Percentiles rank a stretch among this genome's conserved stretches.
Conservation (phyloP, 2,113 vertebrate genomes). For the Murina feae region DNA sequence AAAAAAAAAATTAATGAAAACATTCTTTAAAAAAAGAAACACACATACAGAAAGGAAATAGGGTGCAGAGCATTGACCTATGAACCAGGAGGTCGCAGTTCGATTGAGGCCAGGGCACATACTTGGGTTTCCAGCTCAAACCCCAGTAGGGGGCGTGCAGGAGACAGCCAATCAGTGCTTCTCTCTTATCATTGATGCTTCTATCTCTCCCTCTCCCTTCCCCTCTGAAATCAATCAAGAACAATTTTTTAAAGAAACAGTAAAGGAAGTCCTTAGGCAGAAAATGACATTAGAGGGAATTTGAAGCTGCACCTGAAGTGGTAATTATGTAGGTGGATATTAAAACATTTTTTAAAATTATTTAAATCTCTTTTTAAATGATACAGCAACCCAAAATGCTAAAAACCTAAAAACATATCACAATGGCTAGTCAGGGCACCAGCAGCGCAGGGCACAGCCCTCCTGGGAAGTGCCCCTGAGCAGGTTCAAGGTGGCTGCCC, state of each 20-base stretch:
- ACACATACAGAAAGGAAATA: too few relatives aligned
- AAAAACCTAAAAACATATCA: background rate
- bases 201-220: too few relatives aligned
- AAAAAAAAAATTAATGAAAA: too few relatives aligned
- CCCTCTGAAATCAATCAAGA: too few relatives aligned
- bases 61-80: too few relatives aligned
- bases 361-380: background rate
- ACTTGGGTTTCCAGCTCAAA: too few relatives aligned
- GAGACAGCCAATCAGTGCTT: too few relatives aligned
- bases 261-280: background rate
- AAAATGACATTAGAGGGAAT: background rate
- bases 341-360: background rate
- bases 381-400: background rate
- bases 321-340: background rate
- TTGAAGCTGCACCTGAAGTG: background rate
- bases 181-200: too few relatives aligned
- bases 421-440: background rate
- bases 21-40: too few relatives aligned
- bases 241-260: background rate
- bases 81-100: too few relatives aligned
- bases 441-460: accelerated
- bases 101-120: too few relatives aligned
- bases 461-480: accelerated
- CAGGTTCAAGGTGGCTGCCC: background rate
- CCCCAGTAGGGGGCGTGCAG: too few relatives aligned